Evolutionary conservation across 2,888 invertebrate genomes (phyloP), one percentile per base, ranked within the genome.

Genomic region (Thelaira solivaga): DNA sequence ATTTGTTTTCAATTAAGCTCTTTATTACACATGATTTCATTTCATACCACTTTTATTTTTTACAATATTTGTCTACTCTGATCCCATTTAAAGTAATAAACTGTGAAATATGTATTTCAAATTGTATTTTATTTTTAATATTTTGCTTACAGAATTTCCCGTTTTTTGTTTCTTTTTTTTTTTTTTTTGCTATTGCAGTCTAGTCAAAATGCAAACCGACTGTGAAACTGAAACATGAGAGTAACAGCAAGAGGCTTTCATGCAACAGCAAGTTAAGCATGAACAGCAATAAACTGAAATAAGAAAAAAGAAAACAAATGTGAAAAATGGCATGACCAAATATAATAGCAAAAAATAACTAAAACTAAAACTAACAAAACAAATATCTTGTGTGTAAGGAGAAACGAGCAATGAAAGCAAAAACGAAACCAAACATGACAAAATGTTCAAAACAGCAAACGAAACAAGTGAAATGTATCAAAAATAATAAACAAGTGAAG

Each of bases 211-310:
- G 39, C 18, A 55, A 11, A 29, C 36, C 13, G 34, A 13, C 36
- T 51, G 16, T 0, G 36, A 18, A 11, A 24, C 31, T 22, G 16
- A n/a, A n/a, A n/a, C n/a, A n/a, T n/a, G n/a, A n/a, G n/a, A n/a
- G n/a, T 20, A 53, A 18, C 41, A 51, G 22, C 47, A 31, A 36
- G 45, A 43, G 36, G 26, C 51, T 74, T 41, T 53, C 69, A 74
- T 69, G 69, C 78, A 78, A 69, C 77, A 73, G 77, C 73, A 78
- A 59, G 74, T 69, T 59, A 43, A 64, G 65, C 69, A 74, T 65
- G 65, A 69, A 65, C 24, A 22, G 39, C 53, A 67, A 47, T 45
- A 61, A 62, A 61, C 29, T 31, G 10, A 69, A 43, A 69, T 31
- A 8, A 45, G 24, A 67, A 59, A 39, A 59, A 69, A 53, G 29